These are phyloP conservation scores for Brachypodius melanocephalos DNA, from an alignment of 2,113 vertebrate genomes.

Conservation along the genomic window DNA sequence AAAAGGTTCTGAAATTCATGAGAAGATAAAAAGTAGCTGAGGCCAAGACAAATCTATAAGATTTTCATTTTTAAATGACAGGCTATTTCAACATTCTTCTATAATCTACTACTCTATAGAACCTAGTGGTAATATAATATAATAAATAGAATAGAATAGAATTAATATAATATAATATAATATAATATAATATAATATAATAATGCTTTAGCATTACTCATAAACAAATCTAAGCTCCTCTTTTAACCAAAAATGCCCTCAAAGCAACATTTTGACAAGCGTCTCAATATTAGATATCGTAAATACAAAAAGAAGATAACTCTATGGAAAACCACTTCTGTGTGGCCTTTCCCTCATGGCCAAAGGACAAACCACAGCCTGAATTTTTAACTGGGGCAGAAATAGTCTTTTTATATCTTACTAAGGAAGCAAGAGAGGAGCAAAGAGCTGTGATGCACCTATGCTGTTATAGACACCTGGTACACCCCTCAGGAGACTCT, in stretches of 20 bases:
- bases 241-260: neutral
- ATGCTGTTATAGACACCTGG: neutral
- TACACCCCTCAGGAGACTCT: neutral
- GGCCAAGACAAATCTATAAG: neutral
- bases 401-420: neutral
- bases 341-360: neutral
- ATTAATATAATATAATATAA: too few relatives aligned
- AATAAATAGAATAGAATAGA: too few relatives aligned
- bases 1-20: neutral
- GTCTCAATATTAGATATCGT: neutral
- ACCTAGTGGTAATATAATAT: neutral
- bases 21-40: neutral
- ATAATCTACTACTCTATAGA: neutral
- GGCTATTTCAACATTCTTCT: neutral
- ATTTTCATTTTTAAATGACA: neutral
- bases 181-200: too few relatives aligned
- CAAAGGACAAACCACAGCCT: neutral
- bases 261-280: neutral
- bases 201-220: neutral
- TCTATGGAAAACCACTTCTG: neutral
- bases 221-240: neutral
- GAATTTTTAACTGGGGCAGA: neutral
- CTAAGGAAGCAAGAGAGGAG: neutral
- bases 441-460: neutral
- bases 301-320: neutral